Evolutionary conservation across 2,113 vertebrate species (phyloP).

Genomic region (Isichthys henryi): DNA sequence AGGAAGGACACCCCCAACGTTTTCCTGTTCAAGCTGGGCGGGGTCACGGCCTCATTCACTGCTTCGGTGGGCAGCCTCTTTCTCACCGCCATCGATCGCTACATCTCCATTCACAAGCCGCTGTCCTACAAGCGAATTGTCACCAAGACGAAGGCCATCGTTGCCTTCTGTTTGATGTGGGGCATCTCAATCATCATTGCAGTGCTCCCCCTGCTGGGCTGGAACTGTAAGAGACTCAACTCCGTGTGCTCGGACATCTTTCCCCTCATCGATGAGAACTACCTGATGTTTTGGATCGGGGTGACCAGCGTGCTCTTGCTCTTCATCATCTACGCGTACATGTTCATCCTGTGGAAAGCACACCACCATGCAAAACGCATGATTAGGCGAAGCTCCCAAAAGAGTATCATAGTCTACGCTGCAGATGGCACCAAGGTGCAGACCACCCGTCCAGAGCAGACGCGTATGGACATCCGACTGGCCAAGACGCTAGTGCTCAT

Average conservation of each 20-base stretch:
- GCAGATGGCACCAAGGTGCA: conserved; percentile 94
- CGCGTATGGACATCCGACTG: conserved; percentile 96
- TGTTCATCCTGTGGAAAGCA: conserved; percentile 98
- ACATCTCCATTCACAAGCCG: conserved; percentile 95
- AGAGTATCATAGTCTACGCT: conserved; percentile 88
- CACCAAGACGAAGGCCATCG: conserved; percentile 91
- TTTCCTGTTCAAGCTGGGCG: conserved; percentile 94
- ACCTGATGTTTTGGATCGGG: conserved; percentile 98
- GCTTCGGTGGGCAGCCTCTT: conserved; percentile 96
- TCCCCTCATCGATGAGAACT: conserved; percentile 91
- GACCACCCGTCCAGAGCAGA: conserved; percentile 85
- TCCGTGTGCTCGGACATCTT: conserved; percentile 96
- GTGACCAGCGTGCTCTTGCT: conserved; percentile 87
- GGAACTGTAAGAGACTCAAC: conserved; percentile 96
- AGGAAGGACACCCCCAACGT: conserved; percentile 91
- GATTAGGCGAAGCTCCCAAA: conserved; percentile 90
- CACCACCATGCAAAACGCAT: conserved; percentile 93
- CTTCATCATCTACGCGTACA: conserved; percentile 96
- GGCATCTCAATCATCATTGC: conserved; percentile 91
- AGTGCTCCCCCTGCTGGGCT: conserved; percentile 90
- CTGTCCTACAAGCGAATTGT: conserved; percentile 94
- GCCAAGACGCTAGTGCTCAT: conserved; percentile 98
- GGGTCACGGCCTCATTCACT: conserved; percentile 94
- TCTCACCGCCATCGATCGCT: conserved; percentile 95
- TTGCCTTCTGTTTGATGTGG: conserved; percentile 98